Evolutionary conservation across 2,888 invertebrate genomes (phyloP).

Genomic region (Yponomeuta evonymella): DNA sequence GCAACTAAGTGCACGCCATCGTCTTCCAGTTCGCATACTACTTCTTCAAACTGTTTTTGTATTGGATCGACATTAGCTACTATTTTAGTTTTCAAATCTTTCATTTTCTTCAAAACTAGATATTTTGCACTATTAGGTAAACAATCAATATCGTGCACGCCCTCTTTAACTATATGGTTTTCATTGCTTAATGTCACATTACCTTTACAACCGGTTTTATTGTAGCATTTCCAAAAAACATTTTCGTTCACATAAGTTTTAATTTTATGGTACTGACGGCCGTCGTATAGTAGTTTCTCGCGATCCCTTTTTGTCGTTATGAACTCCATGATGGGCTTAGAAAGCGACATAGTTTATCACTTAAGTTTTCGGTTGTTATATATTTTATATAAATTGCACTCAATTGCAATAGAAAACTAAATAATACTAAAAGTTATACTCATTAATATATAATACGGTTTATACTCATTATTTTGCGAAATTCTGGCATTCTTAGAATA

Average conservation of each 20-base stretch:
- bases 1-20: constrained; percentile 17
- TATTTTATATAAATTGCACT: constrained; percentile 11
- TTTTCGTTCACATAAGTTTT: constrained; percentile 18
- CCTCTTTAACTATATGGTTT: constrained; percentile 19
- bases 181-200: constrained; percentile 19
- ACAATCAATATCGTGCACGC: constrained; percentile 19
- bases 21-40: constrained; percentile 18
- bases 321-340: constrained; percentile 12
- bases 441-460: constrained; percentile 19
- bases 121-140: constrained; percentile 19
- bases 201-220: constrained; percentile 15
- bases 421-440: constrained; percentile 18
- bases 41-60: constrained; percentile 19
- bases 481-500: constrained; percentile 20
- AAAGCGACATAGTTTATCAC: constrained; percentile 12
- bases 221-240: constrained; percentile 15
- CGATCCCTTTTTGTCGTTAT: constrained; percentile 17
- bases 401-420: constrained; percentile 19
- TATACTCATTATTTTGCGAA: constrained; percentile 20
- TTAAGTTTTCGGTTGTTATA: constrained; percentile 15
- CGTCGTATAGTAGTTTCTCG: constrained; percentile 16
- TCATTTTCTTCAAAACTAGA: constrained; percentile 11
- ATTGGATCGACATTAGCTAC: neutral
- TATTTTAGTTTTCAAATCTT: too few relatives aligned
- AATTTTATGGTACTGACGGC: constrained; percentile 15